phyloP scores from a whole-genome alignment of 2,113 vertebrate species.

The Protobothrops flavoviridis region DNA sequence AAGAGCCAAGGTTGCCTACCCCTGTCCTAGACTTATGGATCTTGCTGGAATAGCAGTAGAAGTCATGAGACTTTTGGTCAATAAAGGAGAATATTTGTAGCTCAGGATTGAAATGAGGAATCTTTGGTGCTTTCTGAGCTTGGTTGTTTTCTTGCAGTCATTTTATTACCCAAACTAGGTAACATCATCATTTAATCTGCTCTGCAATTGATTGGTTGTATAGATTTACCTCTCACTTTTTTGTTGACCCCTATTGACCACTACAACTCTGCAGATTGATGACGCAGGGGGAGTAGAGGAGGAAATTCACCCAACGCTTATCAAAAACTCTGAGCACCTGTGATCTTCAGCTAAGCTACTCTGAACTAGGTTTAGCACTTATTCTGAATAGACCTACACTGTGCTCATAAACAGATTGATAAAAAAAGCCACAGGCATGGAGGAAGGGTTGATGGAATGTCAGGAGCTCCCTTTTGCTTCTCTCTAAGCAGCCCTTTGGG shows the following conservation, averaged over 20 bases:
- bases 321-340: not conserved
- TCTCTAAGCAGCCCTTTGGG: not conserved
- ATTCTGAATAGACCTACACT: not conserved
- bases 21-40: not conserved
- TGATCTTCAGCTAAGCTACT: not conserved
- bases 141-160: not conserved
- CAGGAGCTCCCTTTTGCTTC: not conserved
- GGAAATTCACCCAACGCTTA: not conserved
- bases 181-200: not conserved
- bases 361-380: not conserved
- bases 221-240: not conserved
- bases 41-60: not conserved
- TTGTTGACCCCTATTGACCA: not conserved
- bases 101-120: not conserved
- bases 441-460: not conserved
- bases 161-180: not conserved
- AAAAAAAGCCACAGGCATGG: not conserved
- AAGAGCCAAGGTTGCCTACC: too few species aligned
- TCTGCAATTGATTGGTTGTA: not conserved
- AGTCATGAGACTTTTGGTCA: not conserved
- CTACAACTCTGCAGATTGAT: not conserved
- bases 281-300: not conserved
- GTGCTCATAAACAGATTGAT: not conserved
- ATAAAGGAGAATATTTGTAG: not conserved
- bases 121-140: not conserved